Evolutionary conservation across 2,797 vertebrate genomes (phyloP).

Genomic region (Sibirionetta formosa): DNA sequence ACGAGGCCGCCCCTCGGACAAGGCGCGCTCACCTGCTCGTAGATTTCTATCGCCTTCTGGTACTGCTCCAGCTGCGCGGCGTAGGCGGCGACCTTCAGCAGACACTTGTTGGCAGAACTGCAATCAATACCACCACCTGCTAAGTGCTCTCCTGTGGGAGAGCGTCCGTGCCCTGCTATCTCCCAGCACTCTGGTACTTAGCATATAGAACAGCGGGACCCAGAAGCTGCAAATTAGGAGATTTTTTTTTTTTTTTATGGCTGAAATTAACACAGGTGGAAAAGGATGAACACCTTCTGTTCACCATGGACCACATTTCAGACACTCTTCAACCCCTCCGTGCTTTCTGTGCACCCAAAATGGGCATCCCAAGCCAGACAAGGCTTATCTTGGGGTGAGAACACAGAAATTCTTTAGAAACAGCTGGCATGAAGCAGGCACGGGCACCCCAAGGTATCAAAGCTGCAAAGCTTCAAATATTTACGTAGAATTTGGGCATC

Average conservation of each 20-base stretch:
- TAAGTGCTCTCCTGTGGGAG: too few species aligned
- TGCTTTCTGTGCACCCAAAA: not conserved
- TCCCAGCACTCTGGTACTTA: not conserved
- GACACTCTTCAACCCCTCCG: accelerated
- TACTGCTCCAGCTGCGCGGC: conserved; percentile 97
- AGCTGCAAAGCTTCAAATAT: not conserved
- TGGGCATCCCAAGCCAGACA: not conserved
- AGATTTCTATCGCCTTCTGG: conserved; percentile 96
- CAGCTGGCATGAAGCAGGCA: not conserved
- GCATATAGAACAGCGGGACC: accelerated
- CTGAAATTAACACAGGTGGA: accelerated
- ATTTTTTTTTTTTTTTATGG: not conserved
- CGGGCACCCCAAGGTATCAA: not conserved
- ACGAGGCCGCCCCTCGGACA: accelerated
- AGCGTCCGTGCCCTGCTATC: accelerated
- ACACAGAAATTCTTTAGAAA: not conserved
- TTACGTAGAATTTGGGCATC: not conserved
- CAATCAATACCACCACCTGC: conserved; percentile 1
- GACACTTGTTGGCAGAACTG: conserved; percentile 98
- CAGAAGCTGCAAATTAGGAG: not conserved
- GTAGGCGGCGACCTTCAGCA: conserved; percentile 96
- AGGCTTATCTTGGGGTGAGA: not conserved
- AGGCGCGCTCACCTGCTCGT: conserved; percentile 91
- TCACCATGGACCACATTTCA: too few species aligned
- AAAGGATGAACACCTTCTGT: not conserved